Conservation (phyloP, 2,797 vertebrate genomes). For the Megaceryle alcyon region DNA sequence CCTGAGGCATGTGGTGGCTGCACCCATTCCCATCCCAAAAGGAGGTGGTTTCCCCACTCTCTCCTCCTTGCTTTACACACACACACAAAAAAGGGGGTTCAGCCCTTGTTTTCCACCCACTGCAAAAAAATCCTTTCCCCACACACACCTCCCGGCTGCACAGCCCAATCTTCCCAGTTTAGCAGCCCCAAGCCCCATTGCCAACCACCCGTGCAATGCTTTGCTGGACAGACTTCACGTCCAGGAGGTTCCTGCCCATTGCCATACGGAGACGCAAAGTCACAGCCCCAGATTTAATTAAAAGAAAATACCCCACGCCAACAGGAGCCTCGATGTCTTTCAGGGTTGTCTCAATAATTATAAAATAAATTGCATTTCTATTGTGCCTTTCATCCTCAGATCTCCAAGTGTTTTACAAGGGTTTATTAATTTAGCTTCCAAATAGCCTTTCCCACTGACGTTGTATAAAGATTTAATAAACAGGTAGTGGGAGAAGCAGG, state of each 20-base stretch:
- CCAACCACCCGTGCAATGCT: fast-evolving
- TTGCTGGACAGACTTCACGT: not conserved
- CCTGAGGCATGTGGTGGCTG: not conserved
- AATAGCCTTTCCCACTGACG: not conserved
- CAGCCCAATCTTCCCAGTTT: not conserved
- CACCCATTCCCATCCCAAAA: not conserved
- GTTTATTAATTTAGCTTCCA: conserved; percentile 57
- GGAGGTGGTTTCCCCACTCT: fast-evolving
- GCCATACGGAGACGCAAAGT: fast-evolving
- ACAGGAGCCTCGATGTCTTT: conserved; percentile 32
- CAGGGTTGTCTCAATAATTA: conserved; percentile 48
- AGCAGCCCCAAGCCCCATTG: not conserved
- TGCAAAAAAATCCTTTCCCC: not conserved
- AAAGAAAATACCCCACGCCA: not conserved
- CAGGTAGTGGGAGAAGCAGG: not conserved
- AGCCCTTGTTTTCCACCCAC: not conserved
- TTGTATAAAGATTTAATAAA: not conserved
- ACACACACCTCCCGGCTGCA: fast-evolving
- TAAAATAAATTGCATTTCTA: conserved; percentile 48
- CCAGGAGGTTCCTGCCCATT: not conserved
- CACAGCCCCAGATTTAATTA: not conserved
- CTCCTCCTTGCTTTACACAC: not conserved
- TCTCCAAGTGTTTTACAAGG: conserved; percentile 50
- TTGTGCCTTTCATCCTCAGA: conserved; percentile 43
- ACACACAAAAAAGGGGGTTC: no score